Evolutionary conservation across 2,888 invertebrate genomes (phyloP).

Genomic region (Apamea crenata): DNA sequence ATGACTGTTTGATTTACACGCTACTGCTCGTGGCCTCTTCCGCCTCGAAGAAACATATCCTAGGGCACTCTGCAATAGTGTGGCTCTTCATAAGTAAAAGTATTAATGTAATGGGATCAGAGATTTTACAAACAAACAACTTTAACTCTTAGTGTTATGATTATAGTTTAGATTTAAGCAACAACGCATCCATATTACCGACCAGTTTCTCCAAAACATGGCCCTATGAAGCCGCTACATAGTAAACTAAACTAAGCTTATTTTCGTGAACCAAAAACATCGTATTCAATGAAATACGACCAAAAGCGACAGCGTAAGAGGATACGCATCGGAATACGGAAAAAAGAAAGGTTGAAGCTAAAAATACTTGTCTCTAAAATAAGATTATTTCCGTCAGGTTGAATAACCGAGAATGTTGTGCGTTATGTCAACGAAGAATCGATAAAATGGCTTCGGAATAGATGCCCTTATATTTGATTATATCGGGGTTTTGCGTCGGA

Average conservation of each 20-base stretch:
- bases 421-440: conserved; percentile 61
- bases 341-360: conserved; percentile 58
- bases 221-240: neutral
- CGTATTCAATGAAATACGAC: conserved; percentile 40
- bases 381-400: conserved; percentile 67
- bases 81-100: neutral
- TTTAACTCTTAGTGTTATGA: neutral
- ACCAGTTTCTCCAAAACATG: neutral
- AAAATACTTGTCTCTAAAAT: conserved; percentile 64
- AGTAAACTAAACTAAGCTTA: conserved; percentile 21
- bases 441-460: conserved; percentile 42
- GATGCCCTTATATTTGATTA: conserved; percentile 37
- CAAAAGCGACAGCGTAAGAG: conserved; percentile 54
- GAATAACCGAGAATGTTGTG: conserved; percentile 62
- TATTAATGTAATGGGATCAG: neutral
- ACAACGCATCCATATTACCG: neutral
- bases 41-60: neutral
- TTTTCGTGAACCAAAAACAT: conserved; percentile 46
- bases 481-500: neutral
- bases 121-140: neutral
- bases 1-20: neutral
- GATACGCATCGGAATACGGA: conserved; percentile 54
- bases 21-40: neutral
- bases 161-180: neutral
- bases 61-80: neutral